phyloP scores from a whole-genome alignment of 1,140 invertebrate species.

The Hypsibius dujardini region DNA sequence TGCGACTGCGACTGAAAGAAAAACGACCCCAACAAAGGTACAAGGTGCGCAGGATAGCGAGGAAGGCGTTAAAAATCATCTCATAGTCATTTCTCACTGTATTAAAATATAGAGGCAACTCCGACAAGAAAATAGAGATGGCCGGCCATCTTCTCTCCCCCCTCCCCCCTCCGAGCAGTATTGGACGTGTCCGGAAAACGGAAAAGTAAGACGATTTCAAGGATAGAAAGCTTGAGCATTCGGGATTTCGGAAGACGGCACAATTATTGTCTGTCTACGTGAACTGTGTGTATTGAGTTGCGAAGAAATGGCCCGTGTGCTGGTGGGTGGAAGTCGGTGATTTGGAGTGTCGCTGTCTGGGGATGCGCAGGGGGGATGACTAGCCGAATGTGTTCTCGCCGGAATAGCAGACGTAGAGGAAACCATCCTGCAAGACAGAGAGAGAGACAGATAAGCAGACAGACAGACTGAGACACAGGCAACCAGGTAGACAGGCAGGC shows the following conservation, averaged over 20 bases:
- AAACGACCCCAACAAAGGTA: too few species aligned
- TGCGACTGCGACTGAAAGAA: too few species aligned
- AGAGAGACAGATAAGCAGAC: neutral
- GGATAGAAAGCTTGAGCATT: neutral
- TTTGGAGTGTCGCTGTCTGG: neutral
- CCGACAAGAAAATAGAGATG: too few species aligned
- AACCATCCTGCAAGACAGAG: conserved; percentile 32
- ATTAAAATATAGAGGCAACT: too few species aligned
- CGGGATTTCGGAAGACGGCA: neutral
- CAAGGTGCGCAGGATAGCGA: too few species aligned
- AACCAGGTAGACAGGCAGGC: neutral
- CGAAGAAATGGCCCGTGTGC: neutral
- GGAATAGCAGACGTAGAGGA: conserved; percentile 38
- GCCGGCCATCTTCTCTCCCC: too few species aligned
- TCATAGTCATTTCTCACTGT: too few species aligned
- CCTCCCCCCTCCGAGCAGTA: too few species aligned
- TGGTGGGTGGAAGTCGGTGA: neutral
- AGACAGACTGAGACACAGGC: neutral
- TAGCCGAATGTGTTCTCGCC: conserved; percentile 31
- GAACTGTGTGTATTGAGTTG: too few species aligned
- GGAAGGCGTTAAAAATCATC: too few species aligned
- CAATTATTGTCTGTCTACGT: neutral
- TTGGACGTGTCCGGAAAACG: too few species aligned
- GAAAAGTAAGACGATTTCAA: conserved; percentile 1
- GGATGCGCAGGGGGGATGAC: neutral